These are phyloP conservation scores for Nematopogon swammerdamellus DNA, from an alignment of 2,888 invertebrate genomes.

Conservation along the genomic window DNA sequence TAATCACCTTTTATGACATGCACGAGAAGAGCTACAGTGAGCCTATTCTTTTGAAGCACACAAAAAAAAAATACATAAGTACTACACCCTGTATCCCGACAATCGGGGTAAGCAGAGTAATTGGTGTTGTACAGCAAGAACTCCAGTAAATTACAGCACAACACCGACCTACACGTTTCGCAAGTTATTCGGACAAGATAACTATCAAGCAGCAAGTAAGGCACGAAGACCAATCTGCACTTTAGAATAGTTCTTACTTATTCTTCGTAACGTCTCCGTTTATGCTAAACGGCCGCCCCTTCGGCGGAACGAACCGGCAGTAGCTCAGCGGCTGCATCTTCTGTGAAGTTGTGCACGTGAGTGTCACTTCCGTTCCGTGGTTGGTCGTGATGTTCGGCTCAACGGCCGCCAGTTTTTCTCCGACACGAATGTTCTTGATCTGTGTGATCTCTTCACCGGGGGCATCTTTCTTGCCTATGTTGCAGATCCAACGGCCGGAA, in stretches of 20 bases:
- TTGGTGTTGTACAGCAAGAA: too few relatives aligned
- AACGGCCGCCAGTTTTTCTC: slow-evolving; percentile 31
- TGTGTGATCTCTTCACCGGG: slow-evolving; percentile 30
- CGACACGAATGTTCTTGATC: slow-evolving; percentile 29
- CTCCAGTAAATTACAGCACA: too few relatives aligned
- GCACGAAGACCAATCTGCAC: too few relatives aligned
- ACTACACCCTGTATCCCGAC: too few relatives aligned
- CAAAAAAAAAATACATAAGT: too few relatives aligned
- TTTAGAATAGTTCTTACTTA: slow-evolving; percentile 32
- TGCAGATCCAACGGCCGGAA: slow-evolving; percentile 44
- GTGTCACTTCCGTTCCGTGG: slow-evolving; percentile 27
- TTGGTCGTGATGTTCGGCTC: slow-evolving; percentile 23
- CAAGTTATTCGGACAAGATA: too few relatives aligned
- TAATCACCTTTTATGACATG: too few relatives aligned
- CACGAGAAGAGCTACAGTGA: too few relatives aligned
- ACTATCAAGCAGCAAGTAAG: too few relatives aligned
- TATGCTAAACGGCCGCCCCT: slow-evolving; percentile 39
- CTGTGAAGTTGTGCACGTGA: slow-evolving; percentile 37
- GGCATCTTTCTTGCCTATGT: slow-evolving; percentile 29
- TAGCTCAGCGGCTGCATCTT: slow-evolving; percentile 33
- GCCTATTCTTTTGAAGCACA: too few relatives aligned
- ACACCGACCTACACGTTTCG: too few relatives aligned
- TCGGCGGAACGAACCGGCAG: slow-evolving; percentile 48
- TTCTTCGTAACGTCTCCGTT: slow-evolving; percentile 27
- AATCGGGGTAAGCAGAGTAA: too few relatives aligned